Evolutionary conservation across 2,888 invertebrate genomes (phyloP), one percentile per base, ranked within the genome.

Genomic region (Monoplex corrugatus): DNA sequence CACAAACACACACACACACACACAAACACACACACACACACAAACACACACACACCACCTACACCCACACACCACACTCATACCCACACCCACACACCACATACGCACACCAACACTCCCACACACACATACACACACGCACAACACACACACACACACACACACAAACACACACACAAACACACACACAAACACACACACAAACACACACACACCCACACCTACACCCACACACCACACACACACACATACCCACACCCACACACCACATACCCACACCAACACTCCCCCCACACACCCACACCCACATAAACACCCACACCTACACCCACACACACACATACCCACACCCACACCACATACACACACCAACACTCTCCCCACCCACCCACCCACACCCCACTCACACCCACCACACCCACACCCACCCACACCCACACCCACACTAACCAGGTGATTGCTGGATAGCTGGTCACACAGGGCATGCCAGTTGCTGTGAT

Each of bases 401-500:
- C 50, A 13, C n/a, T 5, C 5, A 68, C 68, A 5, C 10, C 13
- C 13, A 50, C 13, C 68, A n/a, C 68, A 13, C 68, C 68, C 13
- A 10, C 68, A 28, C n/a, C 13, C 68, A 10, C 5, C 68, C 68
- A 13, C 35, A 16, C 10, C 38, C 78, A 28, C 5, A 32, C 38
- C 0, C 28, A 3, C 35, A 88, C 89, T 75, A 89, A 95, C 98
- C 28, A 96, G 96, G 0, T 97, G 96, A 0, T 97, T 96, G 78
- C 97, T 96, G 91, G 93, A 91, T 43, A 96, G 93, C 88, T 96
- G 96, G 10, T 92, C 85, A 28, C 94, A 92, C 23, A 96, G 90
- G 19, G 92, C 90, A 28, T 93, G 84, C 96, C 96, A 96, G 90
- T 95, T 95, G 32, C 90, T 38, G n/a, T 75, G 43, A 50, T 96